Evolutionary conservation across 2,113 vertebrate genomes (phyloP).

Genomic region (Oophaga pumilio): DNA sequence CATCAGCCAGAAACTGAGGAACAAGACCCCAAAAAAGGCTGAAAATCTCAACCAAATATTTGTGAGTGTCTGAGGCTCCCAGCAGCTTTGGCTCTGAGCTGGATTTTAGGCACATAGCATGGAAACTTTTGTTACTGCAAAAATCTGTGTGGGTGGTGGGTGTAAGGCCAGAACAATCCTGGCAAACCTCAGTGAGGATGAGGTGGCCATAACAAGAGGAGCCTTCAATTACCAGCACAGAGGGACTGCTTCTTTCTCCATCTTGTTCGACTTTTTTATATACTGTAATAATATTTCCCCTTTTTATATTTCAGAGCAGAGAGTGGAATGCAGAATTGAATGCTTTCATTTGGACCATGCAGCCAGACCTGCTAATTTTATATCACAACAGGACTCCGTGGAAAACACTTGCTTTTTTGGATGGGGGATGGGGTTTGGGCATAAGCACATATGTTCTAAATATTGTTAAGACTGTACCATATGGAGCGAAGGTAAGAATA

Average conservation of each 20-base stretch:
- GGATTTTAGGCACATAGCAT: constrained; percentile 58
- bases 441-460: not conserved
- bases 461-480: not conserved
- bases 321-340: not conserved
- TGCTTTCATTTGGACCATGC: not conserved
- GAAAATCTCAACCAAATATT: not conserved
- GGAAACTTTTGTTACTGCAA: constrained; percentile 76
- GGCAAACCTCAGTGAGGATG: not conserved
- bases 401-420: not conserved
- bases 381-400: not conserved
- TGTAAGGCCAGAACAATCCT: constrained; percentile 43
- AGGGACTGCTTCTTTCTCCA: not conserved
- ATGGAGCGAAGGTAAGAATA: constrained; percentile 13
- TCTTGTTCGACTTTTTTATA: not conserved
- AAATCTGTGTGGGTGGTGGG: constrained; percentile 83
- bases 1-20: constrained; percentile 13
- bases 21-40: not conserved
- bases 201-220: constrained; percentile 8
- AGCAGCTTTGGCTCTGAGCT: not conserved
- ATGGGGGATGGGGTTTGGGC: not conserved
- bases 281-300: not conserved
- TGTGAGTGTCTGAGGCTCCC: not conserved
- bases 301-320: constrained; percentile 4
- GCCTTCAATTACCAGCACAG: not conserved
- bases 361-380: not conserved